A percentile compares a stretch with the other conserved stretches of the same genome.
These are phyloP conservation scores for Callyntrura sp. DNA, from an alignment of 2,888 invertebrate genomes.

Conservation along the genomic window DNA sequence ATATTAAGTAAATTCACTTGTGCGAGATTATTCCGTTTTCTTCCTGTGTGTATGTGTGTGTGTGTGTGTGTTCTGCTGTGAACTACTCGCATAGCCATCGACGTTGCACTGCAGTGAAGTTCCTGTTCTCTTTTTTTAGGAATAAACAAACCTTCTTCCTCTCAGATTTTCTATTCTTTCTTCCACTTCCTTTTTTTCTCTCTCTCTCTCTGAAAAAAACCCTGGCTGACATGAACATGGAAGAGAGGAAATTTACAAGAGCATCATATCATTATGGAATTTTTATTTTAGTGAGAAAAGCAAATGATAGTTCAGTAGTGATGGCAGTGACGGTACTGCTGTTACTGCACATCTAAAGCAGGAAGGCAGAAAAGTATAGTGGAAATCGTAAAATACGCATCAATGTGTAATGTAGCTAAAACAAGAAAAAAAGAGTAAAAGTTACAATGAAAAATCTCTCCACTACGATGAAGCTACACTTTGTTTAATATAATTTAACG, in stretches of 20 bases:
- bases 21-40: constrained; percentile 65
- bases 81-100: constrained; percentile 21
- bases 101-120: constrained; percentile 60
- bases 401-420: constrained; percentile 41
- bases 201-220: background rate
- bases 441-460: constrained; percentile 6
- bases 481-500: background rate
- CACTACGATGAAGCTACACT: background rate
- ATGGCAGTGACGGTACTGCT: background rate
- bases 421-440: constrained; percentile 35
- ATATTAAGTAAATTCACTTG: constrained; percentile 75
- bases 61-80: background rate
- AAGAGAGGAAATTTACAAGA: constrained; percentile 21
- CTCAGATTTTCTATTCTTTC: constrained; percentile 40
- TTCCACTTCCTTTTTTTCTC: constrained; percentile 15
- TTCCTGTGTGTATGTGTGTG: constrained; percentile 44
- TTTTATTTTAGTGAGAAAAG: constrained; percentile 67
- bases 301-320: constrained; percentile 42
- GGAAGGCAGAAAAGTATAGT: constrained; percentile 9
- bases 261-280: constrained; percentile 65
- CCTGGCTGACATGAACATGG: constrained; percentile 23
- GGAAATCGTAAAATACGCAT: constrained; percentile 29
- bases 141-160: constrained; percentile 62
- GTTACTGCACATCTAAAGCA: background rate
- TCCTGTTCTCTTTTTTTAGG: constrained; percentile 68